phyloP scores from a whole-genome alignment of 2,797 vertebrate species.

The Botia kubotai region DNA sequence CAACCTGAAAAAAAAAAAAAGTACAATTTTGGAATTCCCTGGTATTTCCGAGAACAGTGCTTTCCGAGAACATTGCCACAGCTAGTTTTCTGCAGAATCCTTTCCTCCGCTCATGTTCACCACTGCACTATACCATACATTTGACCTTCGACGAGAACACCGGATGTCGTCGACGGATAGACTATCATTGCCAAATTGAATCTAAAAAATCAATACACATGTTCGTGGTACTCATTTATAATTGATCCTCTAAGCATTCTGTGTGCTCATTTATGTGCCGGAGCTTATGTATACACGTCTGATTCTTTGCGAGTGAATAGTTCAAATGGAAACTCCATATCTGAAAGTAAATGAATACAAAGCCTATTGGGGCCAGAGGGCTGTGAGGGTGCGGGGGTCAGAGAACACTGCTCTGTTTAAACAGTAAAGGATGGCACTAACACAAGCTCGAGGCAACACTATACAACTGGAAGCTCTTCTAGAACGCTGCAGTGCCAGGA shows the following conservation, averaged over 20 bases:
- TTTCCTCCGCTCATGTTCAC: conserved; percentile 49
- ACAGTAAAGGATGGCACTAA: conserved; percentile 30
- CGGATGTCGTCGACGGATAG: conserved; percentile 23
- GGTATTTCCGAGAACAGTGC: too few species aligned
- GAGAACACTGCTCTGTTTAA: conserved; percentile 48
- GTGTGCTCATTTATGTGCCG: conserved; percentile 40
- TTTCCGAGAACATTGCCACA: not conserved
- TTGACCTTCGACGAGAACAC: conserved; percentile 55
- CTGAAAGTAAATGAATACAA: conserved; percentile 50
- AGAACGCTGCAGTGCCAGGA: conserved; percentile 66
- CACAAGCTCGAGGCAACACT: conserved; percentile 28
- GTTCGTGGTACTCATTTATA: conserved; percentile 56
- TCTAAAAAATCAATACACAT: conserved; percentile 55
- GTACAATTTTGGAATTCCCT: too few species aligned
- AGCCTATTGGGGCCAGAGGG: conserved; percentile 44
- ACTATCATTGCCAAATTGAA: conserved; percentile 57
- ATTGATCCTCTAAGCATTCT: conserved; percentile 57
- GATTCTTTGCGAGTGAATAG: conserved; percentile 36
- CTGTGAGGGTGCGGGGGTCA: conserved; percentile 34
- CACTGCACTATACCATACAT: conserved; percentile 54
- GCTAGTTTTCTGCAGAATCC: conserved; percentile 4
- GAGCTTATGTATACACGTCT: conserved; percentile 32
- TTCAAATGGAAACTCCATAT: conserved; percentile 51
- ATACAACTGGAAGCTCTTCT: conserved; percentile 48
- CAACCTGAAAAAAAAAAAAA: too few species aligned